Base-by-base conservation (phyloP, 2,888 invertebrate species). In the Megastigmus dorsalis region DNA sequence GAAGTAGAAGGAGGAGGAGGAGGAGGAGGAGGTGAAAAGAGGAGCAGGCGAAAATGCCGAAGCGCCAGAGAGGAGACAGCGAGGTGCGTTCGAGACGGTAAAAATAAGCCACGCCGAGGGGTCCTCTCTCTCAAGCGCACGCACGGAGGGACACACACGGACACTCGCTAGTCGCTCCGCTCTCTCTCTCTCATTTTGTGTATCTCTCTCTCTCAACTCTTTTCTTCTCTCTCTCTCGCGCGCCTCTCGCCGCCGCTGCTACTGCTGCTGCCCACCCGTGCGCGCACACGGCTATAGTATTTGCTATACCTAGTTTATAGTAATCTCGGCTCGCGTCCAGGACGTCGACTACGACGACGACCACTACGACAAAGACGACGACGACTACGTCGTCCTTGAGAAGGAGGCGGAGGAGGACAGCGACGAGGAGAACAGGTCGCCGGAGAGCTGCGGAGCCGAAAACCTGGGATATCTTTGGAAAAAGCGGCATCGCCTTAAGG, bases 71-170 rank as follows among this genome's bases (percentile, higher is more conserved):
- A 28, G 54, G 41, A 55, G 65, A 70, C 59, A 66, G 69, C 60
- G 70, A 75, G 75, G 75, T 75, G 75, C 75, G 70, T 70, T 69
- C 59, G 43, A 57, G 74, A 69, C 70, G 75, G 70, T 75, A 75
- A 75, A 75, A 75, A 75, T 70, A 75, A 70, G 75, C 74, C 52
- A 65, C 74, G 69, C 69, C 63, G 67, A 73, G 72, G n/a, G 45
- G 36, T 48, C 48, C 48, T 38, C 36, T n/a, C n/a, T n/a, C n/a
- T n/a, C n/a, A n/a, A 30, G 33, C 68, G 13, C n/a, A n/a, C 59
- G 13, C 23, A 23, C 48, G 30, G 33, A 28, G 36, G 36, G 36
- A 63, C 30, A 18, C 55, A 36, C 38, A 9, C n/a, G n/a, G n/a
- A n/a, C n/a, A 30, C 52, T 2, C n/a, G 23, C 41, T 38, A 43